Conservation (phyloP, 2,113 vertebrate species). For the Monopterus albus region DNA sequence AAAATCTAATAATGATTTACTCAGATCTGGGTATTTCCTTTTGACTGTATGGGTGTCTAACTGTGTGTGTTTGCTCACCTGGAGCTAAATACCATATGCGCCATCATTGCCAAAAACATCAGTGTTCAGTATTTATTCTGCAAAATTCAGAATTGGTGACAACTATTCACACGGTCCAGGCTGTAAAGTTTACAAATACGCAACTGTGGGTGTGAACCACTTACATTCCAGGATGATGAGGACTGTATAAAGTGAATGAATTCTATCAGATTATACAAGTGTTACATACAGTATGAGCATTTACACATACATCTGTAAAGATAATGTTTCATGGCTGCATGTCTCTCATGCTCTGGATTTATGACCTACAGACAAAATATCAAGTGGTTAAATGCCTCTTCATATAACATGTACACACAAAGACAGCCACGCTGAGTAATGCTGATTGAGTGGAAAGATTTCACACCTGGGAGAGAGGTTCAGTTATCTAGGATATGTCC, state of each 20-base stretch:
- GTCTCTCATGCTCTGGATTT: constrained; percentile 28
- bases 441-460: constrained; percentile 36
- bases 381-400: constrained; percentile 2
- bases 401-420: constrained; percentile 11
- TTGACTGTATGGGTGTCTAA: constrained; percentile 14
- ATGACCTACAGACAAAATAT: constrained; percentile 25
- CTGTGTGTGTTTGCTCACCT: not conserved
- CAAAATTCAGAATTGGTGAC: not conserved
- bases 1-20: constrained; percentile 23
- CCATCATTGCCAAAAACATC: not conserved
- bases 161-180: too few species aligned
- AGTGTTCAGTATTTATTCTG: not conserved
- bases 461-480: constrained; percentile 17
- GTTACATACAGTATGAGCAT: not conserved
- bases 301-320: not conserved
- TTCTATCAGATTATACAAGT: not conserved
- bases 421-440: constrained; percentile 25
- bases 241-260: not conserved
- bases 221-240: not conserved
- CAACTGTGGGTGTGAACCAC: too few species aligned
- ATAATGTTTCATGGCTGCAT: too few species aligned
- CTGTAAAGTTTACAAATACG: too few species aligned
- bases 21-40: constrained; percentile 3
- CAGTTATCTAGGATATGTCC: constrained; percentile 8
- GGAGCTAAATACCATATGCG: not conserved